Conservation (phyloP, 2,113 vertebrate species). For the Scomber colias region DNA sequence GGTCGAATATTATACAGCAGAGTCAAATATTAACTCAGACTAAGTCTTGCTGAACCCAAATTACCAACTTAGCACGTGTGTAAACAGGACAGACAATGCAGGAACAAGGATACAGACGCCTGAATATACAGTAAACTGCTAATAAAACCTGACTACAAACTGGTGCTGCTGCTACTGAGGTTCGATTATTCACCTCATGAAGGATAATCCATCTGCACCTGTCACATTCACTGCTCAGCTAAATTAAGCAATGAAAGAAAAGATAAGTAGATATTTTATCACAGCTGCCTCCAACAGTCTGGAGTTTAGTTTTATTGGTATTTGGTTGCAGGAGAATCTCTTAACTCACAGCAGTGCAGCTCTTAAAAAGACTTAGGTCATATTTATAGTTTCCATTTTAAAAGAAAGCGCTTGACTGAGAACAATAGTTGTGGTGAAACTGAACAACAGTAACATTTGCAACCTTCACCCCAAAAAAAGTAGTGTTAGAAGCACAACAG, state of each 20-base stretch:
- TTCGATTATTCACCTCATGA: neutral
- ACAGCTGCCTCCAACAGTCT: too few species aligned
- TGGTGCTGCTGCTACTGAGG: neutral
- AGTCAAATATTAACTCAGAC: slow-evolving; percentile 68
- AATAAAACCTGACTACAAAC: neutral
- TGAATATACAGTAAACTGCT: neutral
- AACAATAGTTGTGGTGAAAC: neutral
- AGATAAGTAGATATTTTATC: neutral
- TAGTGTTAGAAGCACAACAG: neutral
- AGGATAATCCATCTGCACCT: neutral
- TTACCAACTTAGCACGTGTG: slow-evolving; percentile 21
- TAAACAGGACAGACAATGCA: slow-evolving; percentile 29
- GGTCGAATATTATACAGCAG: neutral
- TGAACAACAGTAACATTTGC: neutral
- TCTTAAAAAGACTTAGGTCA: neutral
- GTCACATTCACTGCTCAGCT: neutral
- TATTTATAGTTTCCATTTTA: neutral
- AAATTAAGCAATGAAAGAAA: neutral
- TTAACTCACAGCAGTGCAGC: neutral
- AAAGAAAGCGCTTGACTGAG: neutral
- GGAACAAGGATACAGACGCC: neutral
- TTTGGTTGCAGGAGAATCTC: neutral
- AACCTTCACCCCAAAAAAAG: neutral
- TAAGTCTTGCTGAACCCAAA: neutral
- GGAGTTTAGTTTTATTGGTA: too few species aligned